These are phyloP conservation scores for Mesaphorura yosii DNA, from an alignment of 1,140 invertebrate genomes.

Conservation along the genomic window DNA sequence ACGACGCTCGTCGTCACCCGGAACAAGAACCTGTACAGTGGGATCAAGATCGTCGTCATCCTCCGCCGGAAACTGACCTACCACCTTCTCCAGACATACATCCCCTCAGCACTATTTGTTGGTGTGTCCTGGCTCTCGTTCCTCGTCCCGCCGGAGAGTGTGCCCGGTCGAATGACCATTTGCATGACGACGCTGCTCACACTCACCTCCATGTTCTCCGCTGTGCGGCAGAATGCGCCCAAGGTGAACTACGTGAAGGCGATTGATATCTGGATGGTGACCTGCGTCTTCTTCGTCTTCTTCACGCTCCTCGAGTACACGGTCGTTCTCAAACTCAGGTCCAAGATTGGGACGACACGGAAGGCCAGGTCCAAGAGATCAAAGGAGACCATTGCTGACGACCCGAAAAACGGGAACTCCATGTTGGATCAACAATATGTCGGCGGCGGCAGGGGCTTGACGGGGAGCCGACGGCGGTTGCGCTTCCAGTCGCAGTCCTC, in stretches of 20 bases:
- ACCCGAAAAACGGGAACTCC: no score
- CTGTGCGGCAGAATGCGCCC: constrained; percentile 50
- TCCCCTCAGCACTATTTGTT: constrained; percentile 31
- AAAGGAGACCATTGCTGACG: no score
- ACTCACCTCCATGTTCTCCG: constrained; percentile 51
- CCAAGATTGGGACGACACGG: no score
- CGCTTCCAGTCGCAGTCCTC: no score
- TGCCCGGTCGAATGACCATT: constrained; percentile 47
- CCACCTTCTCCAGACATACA: constrained; percentile 29
- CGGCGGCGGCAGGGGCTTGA: no score
- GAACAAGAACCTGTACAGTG: constrained; percentile 4
- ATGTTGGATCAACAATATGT: no score
- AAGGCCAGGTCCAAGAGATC: no score
- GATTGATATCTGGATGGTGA: constrained; percentile 59
- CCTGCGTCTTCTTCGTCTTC: constrained; percentile 58
- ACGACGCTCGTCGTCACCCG: neutral
- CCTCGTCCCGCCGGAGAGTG: constrained; percentile 40
- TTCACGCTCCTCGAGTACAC: constrained; percentile 58
- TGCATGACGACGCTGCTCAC: constrained; percentile 49
- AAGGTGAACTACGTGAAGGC: constrained; percentile 53
- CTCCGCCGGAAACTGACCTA: constrained; percentile 23
- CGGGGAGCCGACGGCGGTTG: no score
- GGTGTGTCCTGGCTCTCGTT: constrained; percentile 30
- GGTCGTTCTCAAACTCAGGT: constrained; percentile 47
- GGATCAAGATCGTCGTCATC: constrained; percentile 16